Percentiles rank a stretch among this genome's conserved stretches.
These are phyloP conservation scores for Syngnathus scovelli DNA, from an alignment of 2,113 vertebrate genomes.

Conservation along the genomic window DNA sequence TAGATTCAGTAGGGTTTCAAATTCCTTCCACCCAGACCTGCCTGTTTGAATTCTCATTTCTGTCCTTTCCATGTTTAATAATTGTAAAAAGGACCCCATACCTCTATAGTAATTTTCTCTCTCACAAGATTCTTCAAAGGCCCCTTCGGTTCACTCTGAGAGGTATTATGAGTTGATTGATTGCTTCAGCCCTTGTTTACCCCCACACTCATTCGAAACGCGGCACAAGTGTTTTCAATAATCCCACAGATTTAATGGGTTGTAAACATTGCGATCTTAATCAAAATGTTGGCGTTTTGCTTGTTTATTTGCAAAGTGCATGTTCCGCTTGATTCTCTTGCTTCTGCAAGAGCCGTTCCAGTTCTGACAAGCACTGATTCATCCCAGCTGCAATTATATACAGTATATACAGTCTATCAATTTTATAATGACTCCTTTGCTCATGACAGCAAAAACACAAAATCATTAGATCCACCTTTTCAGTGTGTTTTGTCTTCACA, in stretches of 20 bases:
- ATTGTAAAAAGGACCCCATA: not conserved
- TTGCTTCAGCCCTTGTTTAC: conserved; percentile 13
- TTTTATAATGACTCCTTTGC: conserved; percentile 53
- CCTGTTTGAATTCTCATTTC: not conserved
- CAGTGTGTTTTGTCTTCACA: conserved; percentile 35
- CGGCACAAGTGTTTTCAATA: conserved; percentile 38
- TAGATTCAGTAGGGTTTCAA: too few species aligned
- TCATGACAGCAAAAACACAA: conserved; percentile 51
- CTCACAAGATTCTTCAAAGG: not conserved
- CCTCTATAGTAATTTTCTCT: not conserved
- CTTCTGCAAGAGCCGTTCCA: conserved; percentile 15
- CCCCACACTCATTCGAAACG: conserved; percentile 12
- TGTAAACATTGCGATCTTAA: conserved; percentile 50
- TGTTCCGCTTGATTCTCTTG: conserved; percentile 50
- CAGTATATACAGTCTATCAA: conserved; percentile 6
- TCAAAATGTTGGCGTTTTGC: conserved; percentile 39
- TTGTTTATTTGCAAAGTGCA: conserved; percentile 57
- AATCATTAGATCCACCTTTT: conserved; percentile 48
- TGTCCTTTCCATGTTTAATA: not conserved
- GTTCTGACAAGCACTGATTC: conserved; percentile 47
- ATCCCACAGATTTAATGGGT: conserved; percentile 45
- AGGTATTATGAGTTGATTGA: conserved; percentile 26
- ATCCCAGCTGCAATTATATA: conserved; percentile 44
- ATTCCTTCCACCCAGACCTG: not conserved
- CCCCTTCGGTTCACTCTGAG: not conserved